Base-by-base conservation (phyloP, 2,797 vertebrate genomes). In the Sebastes taczanowskii region DNA sequence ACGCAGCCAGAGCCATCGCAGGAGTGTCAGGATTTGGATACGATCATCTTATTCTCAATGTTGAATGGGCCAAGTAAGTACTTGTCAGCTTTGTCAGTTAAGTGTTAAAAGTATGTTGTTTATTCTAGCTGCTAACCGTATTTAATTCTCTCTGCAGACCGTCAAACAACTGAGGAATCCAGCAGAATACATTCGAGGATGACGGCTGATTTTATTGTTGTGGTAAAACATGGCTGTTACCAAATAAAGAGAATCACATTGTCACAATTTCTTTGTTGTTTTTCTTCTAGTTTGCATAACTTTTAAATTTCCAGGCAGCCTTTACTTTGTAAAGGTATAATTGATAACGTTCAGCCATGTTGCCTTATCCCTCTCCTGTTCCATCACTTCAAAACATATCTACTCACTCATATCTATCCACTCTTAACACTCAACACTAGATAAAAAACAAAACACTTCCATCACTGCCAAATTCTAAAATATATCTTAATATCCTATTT, bases 31-130 rank as follows among this genome's bases (percentile, higher is more conserved):
- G 98, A 71, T 99, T 99, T 0, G 98, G 98, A 93, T 99, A 99
- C 0, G 98, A 99, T 92, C 98, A 99, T 91, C 95, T 99, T 64
- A 99, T 99, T 95, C 97, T 99, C 89, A 99, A 98, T 1, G 98
- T 99, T 68, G 98, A 99, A 92, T 99, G 98, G 98, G 98, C 98
- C 91, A 99, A 99, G 98, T 99, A 91, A 96, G 97, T 94, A 1
- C 4, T 16, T 30, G 3, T 59, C 9, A 55, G 1, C 34, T 74
- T 46, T 25, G 10, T 30, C 7, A 65, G 5, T 3, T 8, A 25
- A 67, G 11, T 49, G 5, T 65, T 11, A 7, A 30, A 55, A 22
- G 8, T 23, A 13, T 34, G 6, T 35, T 25, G 4, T 60, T 18
- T 2, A 14, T 56, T 70, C 5, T 23, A 55, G 4, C 6, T 34